Conservation (phyloP, 2,888 invertebrate genomes). For the Galeruca laticollis region DNA sequence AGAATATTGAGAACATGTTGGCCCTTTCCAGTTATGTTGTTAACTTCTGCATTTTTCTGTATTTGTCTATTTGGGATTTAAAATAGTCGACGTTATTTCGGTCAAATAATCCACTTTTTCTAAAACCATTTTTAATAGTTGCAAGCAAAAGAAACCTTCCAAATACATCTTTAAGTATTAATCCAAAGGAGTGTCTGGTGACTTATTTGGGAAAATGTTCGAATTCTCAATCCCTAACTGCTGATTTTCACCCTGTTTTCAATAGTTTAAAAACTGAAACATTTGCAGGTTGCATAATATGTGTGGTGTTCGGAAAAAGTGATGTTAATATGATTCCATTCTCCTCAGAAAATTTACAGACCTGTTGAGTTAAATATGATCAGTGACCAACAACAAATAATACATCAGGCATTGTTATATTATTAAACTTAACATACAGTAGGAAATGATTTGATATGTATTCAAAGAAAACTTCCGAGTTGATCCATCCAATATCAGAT, state of each 20-base stretch:
- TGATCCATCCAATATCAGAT: constrained; percentile 42
- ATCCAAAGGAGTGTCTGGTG: constrained; percentile 29
- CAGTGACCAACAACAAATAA: constrained; percentile 55
- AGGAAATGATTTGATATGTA: constrained; percentile 28
- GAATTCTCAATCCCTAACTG: constrained; percentile 29
- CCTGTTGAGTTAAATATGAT: constrained; percentile 48
- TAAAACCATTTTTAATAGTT: constrained; percentile 24
- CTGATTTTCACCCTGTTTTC: constrained; percentile 28
- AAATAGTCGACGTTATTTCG: no score
- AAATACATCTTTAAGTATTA: constrained; percentile 24
- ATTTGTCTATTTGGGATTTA: not conserved
- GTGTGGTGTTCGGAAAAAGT: no score
- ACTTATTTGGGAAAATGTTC: constrained; percentile 13
- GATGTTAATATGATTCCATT: constrained; percentile 51
- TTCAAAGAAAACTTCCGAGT: constrained; percentile 30
- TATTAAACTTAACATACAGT: constrained; percentile 29
- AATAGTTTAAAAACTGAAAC: constrained; percentile 38
- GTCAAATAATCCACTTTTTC: no score
- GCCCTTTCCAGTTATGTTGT: no score
- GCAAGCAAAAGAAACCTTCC: constrained; percentile 1
- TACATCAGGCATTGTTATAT: constrained; percentile 44
- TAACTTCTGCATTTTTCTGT: constrained; percentile 1
- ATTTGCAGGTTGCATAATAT: constrained; percentile 38
- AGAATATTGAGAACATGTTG: no score
- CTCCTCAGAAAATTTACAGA: constrained; percentile 49